Evolutionary conservation across 2,113 vertebrate genomes (phyloP), one percentile per base, ranked within the genome.

Genomic region (Xyrauchen texanus): DNA sequence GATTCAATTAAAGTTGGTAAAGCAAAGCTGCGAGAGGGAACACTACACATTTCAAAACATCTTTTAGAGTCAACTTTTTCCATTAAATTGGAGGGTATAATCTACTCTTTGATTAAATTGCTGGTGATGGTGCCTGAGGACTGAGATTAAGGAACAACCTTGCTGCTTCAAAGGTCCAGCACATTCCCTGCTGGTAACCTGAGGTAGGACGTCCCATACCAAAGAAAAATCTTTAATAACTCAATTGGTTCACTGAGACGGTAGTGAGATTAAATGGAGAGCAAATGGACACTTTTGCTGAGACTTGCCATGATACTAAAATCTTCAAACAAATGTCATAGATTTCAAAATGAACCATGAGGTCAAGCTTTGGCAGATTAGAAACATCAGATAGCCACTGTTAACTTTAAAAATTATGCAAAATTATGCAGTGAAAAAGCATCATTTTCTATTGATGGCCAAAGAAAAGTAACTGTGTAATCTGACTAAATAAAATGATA

Each of bases 1-100:
- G 76, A 85, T 83, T 86, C 70, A 83, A 81, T 87, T 86, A 82
- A 78, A 82, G 78, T 62, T 58, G 76, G 58, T 16, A 75, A 85
- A 51, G 60, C 10, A 34, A 81, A 80, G 70, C 72, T 66, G 83
- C 60, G 76, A 74, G 81, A 76, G 49, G 42, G 52, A 82, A 62
- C 69, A 6, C 44, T 12, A 46, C 62, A 64, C 67, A n/a, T 51
- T 34, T 21, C 47, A 13, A n/a, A 69, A 68, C 52, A 57, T 53
- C 68, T 71, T 42, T 52, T 60, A 76, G 76, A 69, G 52, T 81
- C 49, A 72, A 15, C 51, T 53, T 51, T 80, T 81, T 76, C 47
- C 16, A 66, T 82, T 63, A 67, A 78, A 83, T 58, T 5, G 16
- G 12, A 79, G 21, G 12, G 8, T 10, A n/a, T 16, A 12, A 11